A percentile compares a stretch with the other conserved stretches of the same genome.
These are phyloP conservation scores for Synergus laeviventris DNA, from an alignment of 2,888 invertebrate genomes.

Conservation along the genomic window DNA sequence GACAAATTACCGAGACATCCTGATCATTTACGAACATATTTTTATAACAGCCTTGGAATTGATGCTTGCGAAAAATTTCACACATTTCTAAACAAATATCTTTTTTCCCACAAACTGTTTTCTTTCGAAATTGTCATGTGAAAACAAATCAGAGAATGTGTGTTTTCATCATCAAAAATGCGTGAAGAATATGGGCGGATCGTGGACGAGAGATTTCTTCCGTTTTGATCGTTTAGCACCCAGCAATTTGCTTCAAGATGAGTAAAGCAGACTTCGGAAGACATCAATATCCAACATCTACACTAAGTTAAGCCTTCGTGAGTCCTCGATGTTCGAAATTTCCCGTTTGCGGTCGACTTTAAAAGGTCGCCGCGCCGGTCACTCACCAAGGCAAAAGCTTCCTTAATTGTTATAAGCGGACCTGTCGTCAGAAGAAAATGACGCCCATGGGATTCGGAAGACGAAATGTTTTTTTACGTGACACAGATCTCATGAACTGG, in stretches of 20 bases:
- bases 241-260: conserved; percentile 5
- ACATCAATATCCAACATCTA: conserved; percentile 24
- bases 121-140: background rate
- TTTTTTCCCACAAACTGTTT: background rate
- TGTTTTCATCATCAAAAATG: conserved; percentile 6
- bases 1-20: no score
- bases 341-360: background rate
- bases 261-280: conserved; percentile 32
- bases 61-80: no score
- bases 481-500: conserved; percentile 28
- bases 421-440: conserved; percentile 20
- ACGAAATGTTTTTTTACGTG: conserved; percentile 38
- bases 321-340: background rate
- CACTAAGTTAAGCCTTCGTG: background rate
- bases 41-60: no score
- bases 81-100: no score
- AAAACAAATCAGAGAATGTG: background rate
- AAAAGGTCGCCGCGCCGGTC: conserved; percentile 13
- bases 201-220: conserved; percentile 15
- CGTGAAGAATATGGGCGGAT: conserved; percentile 27
- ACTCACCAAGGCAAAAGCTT: background rate
- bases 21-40: no score
- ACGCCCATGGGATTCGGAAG: background rate
- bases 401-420: background rate
- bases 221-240: conserved; percentile 8